phyloP scores from a whole-genome alignment of 1,140 invertebrate genomes.

The Bombyx mandarina region DNA sequence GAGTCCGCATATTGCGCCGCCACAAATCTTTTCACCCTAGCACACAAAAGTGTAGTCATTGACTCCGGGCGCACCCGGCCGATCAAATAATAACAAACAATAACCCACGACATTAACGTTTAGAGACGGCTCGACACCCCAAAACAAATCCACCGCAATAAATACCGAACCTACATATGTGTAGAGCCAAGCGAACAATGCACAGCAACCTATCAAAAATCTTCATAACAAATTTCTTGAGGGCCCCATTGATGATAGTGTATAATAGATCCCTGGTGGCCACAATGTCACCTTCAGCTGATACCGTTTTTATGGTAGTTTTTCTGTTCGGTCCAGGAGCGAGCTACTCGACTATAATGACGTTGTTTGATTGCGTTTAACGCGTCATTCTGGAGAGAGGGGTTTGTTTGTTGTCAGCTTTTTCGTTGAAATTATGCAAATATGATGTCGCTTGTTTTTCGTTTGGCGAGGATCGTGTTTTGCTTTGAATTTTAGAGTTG shows the following conservation, averaged over 20 bases:
- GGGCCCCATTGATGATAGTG: constrained; percentile 37
- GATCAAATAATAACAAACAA: constrained; percentile 35
- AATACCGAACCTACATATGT: constrained; percentile 25
- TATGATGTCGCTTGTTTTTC: constrained; percentile 14
- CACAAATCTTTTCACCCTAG: constrained; percentile 15
- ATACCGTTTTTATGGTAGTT: constrained; percentile 39
- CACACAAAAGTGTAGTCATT: constrained; percentile 14
- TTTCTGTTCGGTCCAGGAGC: constrained; percentile 30
- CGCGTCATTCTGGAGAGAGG: constrained; percentile 41
- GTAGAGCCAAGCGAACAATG: constrained; percentile 7
- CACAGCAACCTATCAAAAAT: constrained; percentile 31
- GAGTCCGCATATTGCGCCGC: too few species aligned
- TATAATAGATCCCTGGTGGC: constrained; percentile 42
- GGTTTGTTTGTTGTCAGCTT: constrained; percentile 41
- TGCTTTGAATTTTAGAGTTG: neutral
- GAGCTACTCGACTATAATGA: constrained; percentile 46
- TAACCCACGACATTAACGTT: constrained; percentile 22
- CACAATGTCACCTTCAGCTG: constrained; percentile 43
- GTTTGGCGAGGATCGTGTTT: neutral
- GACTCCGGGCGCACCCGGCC: constrained; percentile 29
- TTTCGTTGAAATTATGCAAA: constrained; percentile 51
- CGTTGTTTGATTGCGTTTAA: constrained; percentile 52
- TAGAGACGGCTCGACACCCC: constrained; percentile 27
- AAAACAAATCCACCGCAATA: constrained; percentile 48
- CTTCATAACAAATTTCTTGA: constrained; percentile 60